These are phyloP conservation scores for Anthrax anthrax DNA, from an alignment of 2,888 invertebrate species.

Conservation along the genomic window DNA sequence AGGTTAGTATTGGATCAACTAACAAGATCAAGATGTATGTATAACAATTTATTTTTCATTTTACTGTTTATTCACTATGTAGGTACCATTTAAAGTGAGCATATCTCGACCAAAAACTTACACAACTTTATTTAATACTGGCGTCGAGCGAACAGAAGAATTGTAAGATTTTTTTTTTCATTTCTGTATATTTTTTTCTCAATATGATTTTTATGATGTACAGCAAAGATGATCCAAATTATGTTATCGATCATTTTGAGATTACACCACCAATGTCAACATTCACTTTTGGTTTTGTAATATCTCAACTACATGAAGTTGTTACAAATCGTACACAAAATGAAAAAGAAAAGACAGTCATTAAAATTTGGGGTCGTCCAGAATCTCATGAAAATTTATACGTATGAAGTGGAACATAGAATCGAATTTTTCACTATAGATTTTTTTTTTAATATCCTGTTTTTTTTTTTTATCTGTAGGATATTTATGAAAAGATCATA, in stretches of 20 bases:
- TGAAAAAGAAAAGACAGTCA: constrained; percentile 19
- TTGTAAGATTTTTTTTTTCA: constrained; percentile 36
- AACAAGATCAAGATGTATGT: background rate
- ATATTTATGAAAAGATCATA: constrained; percentile 43
- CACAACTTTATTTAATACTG: constrained; percentile 49
- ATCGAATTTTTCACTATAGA: background rate
- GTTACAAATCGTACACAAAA: constrained; percentile 10
- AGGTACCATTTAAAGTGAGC: constrained; percentile 56
- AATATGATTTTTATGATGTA: background rate
- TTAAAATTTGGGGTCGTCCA: constrained; percentile 35
- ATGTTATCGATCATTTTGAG: constrained; percentile 54
- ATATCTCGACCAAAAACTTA: constrained; percentile 42
- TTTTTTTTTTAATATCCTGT: background rate
- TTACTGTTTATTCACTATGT: constrained; percentile 26
- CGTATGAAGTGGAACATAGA: constrained; percentile 9
- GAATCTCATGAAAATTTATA: constrained; percentile 34
- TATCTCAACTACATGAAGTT: constrained; percentile 44
- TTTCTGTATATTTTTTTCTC: background rate
- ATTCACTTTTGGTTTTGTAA: constrained; percentile 56
- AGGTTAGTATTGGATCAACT: constrained; percentile 37
- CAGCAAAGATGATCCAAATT: constrained; percentile 33
- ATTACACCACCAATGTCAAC: constrained; percentile 62
- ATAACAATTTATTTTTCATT: background rate
- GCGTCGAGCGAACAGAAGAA: constrained; percentile 40
- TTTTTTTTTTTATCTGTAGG: constrained; percentile 31